Evolutionary conservation across 2,797 vertebrate genomes (phyloP).

Genomic region (Choloepus didactylus): DNA sequence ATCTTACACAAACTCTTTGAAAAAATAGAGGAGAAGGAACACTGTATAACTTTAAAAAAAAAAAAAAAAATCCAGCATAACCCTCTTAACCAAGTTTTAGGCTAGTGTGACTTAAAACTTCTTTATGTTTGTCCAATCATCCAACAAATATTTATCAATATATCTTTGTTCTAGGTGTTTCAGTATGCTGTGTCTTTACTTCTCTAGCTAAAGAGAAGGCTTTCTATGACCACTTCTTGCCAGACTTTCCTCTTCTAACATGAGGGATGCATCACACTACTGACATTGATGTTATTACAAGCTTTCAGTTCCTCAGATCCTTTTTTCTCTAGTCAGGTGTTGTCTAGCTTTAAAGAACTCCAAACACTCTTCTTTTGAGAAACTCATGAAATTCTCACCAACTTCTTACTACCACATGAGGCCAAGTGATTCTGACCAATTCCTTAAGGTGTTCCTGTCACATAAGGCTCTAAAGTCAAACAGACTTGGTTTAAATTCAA

Average conservation of each 20-base stretch:
- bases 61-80: background rate
- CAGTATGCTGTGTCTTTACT: background rate
- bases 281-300: background rate
- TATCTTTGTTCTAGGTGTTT: background rate
- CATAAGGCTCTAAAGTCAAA: background rate
- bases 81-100: background rate
- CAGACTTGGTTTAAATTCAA: background rate
- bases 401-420: background rate
- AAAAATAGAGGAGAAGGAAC: background rate
- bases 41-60: background rate
- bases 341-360: background rate
- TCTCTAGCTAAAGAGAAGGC: background rate
- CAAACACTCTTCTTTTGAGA: background rate
- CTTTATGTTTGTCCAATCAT: background rate
- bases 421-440: background rate
- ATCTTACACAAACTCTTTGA: background rate
- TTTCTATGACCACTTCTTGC: background rate
- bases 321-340: background rate
- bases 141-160: background rate
- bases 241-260: background rate
- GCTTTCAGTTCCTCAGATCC: background rate
- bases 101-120: background rate
- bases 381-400: background rate
- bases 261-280: background rate
- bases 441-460: background rate